phyloP scores from a whole-genome alignment of 1,140 invertebrate species.

The Calephelis nemesis region DNA sequence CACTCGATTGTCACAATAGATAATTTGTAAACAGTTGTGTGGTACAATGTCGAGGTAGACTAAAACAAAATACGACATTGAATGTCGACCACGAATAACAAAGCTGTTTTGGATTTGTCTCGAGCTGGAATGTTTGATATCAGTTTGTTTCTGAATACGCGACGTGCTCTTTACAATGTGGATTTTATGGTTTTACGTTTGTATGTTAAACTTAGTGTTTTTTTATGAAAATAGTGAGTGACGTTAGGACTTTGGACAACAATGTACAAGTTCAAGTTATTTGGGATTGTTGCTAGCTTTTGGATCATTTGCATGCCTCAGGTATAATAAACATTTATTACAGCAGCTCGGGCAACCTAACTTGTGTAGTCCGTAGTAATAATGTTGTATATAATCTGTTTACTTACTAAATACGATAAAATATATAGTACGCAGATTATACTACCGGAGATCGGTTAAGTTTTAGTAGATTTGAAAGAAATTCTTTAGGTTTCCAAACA shows the following conservation, averaged over 20 bases:
- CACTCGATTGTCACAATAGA: conserved; percentile 53
- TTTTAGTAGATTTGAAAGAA: no score
- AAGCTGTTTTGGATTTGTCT: conserved; percentile 62
- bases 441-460: no score
- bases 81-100: conserved; percentile 49
- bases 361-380: no score
- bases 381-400: no score
- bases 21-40: conserved; percentile 73
- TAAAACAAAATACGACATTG: conserved; percentile 51
- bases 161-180: not conserved
- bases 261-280: conserved; percentile 3
- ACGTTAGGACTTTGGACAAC: not conserved
- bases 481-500: no score
- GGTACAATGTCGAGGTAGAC: conserved; percentile 46
- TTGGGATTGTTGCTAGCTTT: not conserved
- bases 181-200: not conserved
- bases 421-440: no score
- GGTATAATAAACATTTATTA: not conserved
- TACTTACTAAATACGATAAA: no score
- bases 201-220: not conserved
- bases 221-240: conserved; percentile 1
- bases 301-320: not conserved
- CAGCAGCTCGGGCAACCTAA: no score
- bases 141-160: not conserved
- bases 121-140: conserved; percentile 47